Evolutionary conservation across 2,113 vertebrate genomes (phyloP).

Genomic region (Anoura caudifer): DNA sequence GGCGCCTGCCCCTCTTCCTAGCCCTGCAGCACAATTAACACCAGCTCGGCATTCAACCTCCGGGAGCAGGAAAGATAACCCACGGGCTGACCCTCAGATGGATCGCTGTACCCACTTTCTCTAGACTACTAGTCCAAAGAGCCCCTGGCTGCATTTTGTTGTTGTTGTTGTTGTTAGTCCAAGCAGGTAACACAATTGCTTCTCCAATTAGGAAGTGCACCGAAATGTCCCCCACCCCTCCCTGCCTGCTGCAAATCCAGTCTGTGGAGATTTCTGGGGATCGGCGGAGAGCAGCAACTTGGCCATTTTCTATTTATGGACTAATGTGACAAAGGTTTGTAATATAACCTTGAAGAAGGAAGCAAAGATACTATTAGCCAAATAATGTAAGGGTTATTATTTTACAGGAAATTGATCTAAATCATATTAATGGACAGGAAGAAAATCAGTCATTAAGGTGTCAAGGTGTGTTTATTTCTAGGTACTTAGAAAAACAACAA

Average conservation of each 20-base stretch:
- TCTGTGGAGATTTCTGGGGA: neutral
- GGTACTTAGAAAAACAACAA: neutral
- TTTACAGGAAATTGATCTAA: neutral
- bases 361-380: neutral
- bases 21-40: neutral
- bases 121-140: neutral
- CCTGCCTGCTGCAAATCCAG: neutral
- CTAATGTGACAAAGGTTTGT: neutral
- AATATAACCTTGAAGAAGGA: neutral
- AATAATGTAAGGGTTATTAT: neutral
- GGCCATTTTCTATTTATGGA: neutral
- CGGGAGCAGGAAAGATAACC: neutral
- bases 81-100: neutral
- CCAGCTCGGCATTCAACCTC: neutral
- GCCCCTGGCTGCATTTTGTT: neutral
- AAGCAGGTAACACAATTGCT: neutral
- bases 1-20: neutral
- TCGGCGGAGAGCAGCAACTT: neutral
- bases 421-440: neutral
- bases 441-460: neutral
- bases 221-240: neutral
- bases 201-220: neutral
- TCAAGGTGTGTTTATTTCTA: neutral
- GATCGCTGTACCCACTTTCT: neutral
- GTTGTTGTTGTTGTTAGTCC: neutral